These are phyloP conservation scores for Apostichopus californicus DNA, from an alignment of 35 echinoderm and acorn worm species.

Conservation along the genomic window DNA sequence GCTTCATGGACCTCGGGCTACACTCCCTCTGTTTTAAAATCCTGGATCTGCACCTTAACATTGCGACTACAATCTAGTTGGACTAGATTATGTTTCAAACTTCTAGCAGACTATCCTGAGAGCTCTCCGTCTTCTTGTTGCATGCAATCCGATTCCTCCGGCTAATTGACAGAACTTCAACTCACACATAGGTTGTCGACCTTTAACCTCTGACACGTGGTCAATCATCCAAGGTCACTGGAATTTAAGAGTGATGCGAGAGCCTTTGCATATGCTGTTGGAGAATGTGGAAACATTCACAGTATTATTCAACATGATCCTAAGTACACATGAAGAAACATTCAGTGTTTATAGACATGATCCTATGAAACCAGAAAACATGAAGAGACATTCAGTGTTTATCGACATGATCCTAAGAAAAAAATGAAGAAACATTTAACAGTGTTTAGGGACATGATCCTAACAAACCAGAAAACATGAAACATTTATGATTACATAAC, in stretches of 20 bases:
- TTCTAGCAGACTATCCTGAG: no score
- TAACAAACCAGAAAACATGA: no score
- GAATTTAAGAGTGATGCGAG: constrained; percentile 60
- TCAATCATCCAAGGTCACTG: constrained; percentile 63
- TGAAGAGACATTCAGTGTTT: not conserved
- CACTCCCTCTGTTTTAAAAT: no score
- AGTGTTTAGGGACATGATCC: not conserved
- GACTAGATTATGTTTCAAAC: no score
- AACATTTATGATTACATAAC: no score
- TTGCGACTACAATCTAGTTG: no score
- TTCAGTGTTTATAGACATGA: not conserved
- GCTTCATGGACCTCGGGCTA: no score
- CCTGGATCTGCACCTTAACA: no score
- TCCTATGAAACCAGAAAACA: not conserved
- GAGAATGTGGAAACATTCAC: not conserved
- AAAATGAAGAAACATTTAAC: not conserved
- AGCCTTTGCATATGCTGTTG: constrained; percentile 86
- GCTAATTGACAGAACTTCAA: no score
- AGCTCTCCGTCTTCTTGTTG: no score
- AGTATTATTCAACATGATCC: not conserved
- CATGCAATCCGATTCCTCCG: no score
- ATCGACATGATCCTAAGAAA: not conserved
- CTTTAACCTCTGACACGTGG: not conserved
- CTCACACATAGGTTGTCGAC: no score
- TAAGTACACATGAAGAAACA: not conserved